Base-by-base conservation (phyloP, 2,797 vertebrate species). In the Bradypus variegatus region DNA sequence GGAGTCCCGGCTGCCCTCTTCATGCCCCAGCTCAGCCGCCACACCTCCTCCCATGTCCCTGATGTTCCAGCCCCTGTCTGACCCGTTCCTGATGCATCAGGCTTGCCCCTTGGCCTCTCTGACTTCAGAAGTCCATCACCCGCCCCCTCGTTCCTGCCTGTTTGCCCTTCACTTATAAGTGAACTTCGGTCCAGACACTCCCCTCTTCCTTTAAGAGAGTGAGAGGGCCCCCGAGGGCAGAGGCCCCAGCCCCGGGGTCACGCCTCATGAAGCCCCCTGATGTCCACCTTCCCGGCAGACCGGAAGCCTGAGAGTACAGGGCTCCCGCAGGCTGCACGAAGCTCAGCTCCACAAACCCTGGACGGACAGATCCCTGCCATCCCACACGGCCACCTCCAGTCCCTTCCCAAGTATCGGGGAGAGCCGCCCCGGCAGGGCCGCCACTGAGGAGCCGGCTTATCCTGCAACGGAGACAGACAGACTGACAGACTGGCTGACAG, bases 1-100 rank as follows among this genome's bases (percentile, higher is more conserved):
- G 21, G 9, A 0, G 33, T 33, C 41, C 25, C 70, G 12, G 65
- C 3, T 4, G 77, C 4, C 13, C 12, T 1, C 67, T 33, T 27
- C 8, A 0, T 2, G 8, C 12, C 27, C 27, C 9, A 23, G 38
- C 0, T 1, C 38, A 3, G 3, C 23, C 41, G 2, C 36, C 6
- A 0, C 1, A 14, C 14, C 65, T 62, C 25, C 25, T 18, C 1
- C 31, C 65, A 1, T 38, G 41, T 62, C 6, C 14, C 31, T 19
- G 23, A 1, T 11, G 48, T 15, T 41, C 21, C 10, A 50, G 50
- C 14, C 50, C 50, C 50, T 50, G 50, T 50, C 50, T 50, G 14
- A 50, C 41, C 33, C 12, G 3, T 5, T 6, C 15, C 5, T 2
- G 72, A 45, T 15, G 6, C 9, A 1, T 15, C 50, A 62, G n/a